A percentile compares a stretch with the other conserved stretches of the same genome.
These are phyloP conservation scores for Octonoba sinensis DNA, from an alignment of 2,888 invertebrate genomes.

Conservation along the genomic window DNA sequence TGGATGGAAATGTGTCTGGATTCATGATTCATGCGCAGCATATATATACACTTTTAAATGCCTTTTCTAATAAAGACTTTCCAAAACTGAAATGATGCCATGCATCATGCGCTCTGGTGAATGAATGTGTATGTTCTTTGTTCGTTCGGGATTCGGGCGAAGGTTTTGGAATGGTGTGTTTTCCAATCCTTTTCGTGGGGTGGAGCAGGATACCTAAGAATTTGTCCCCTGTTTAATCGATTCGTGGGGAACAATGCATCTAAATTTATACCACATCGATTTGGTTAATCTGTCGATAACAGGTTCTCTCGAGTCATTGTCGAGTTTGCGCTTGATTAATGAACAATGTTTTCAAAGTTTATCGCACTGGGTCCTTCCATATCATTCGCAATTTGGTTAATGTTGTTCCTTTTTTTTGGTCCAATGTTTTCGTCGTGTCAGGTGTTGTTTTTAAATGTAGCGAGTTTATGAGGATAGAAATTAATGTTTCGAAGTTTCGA, in stretches of 20 bases:
- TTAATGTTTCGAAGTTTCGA: too few relatives aligned
- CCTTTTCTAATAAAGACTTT: conserved; percentile 60
- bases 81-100: conserved; percentile 45
- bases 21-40: conserved; percentile 48
- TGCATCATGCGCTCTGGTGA: conserved; percentile 21
- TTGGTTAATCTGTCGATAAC: conserved; percentile 51
- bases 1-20: conserved; percentile 36
- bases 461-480: too few relatives aligned
- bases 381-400: too few relatives aligned
- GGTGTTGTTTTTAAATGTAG: too few relatives aligned
- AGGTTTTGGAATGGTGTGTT: background rate
- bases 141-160: background rate
- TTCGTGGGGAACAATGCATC: conserved; percentile 24
- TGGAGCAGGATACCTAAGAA: conserved; percentile 1
- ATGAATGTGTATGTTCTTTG: conserved; percentile 10
- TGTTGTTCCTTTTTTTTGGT: conserved; percentile 1
- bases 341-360: conserved; percentile 14
- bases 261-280: conserved; percentile 33
- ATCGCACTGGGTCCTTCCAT: background rate
- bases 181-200: conserved; percentile 4
- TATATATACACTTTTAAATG: conserved; percentile 51
- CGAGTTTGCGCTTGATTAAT: conserved; percentile 41
- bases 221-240: conserved; percentile 27
- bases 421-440: background rate
- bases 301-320: conserved; percentile 24